These are phyloP conservation scores for Deroptyus accipitrinus DNA, from an alignment of 2,113 vertebrate species.

Conservation along the genomic window DNA sequence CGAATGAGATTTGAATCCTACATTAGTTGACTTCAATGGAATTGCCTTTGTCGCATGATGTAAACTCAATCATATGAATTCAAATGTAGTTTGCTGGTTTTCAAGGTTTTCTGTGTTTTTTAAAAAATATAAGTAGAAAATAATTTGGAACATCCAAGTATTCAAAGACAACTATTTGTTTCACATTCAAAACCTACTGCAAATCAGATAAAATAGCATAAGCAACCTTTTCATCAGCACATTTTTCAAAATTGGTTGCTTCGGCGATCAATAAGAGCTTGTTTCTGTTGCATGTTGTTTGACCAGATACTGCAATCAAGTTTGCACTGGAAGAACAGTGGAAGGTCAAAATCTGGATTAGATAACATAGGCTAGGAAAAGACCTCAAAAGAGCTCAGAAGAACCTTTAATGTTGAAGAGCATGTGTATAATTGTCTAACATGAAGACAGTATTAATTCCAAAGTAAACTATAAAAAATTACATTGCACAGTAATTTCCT, in stretches of 20 bases:
- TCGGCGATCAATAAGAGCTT: neutral
- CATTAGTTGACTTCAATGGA: neutral
- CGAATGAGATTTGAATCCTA: neutral
- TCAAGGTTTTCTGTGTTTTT: neutral
- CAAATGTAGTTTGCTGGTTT: neutral
- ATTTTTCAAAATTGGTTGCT: neutral
- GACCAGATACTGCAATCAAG: neutral
- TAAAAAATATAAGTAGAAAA: neutral
- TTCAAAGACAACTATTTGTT: neutral
- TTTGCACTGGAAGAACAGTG: neutral
- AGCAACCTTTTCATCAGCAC: neutral
- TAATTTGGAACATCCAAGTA: neutral
- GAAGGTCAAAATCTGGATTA: neutral
- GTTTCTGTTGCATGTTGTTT: neutral
- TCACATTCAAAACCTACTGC: neutral
- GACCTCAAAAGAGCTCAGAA: neutral
- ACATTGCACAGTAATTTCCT: neutral
- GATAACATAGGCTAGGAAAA: neutral
- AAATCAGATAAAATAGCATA: neutral
- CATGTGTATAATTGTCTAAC: neutral
- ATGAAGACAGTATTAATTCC: neutral
- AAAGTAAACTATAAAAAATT: neutral
- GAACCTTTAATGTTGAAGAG: neutral
- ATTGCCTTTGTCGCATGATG: neutral
- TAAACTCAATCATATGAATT: neutral